A percentile compares a stretch with the other conserved stretches of the same genome.
Evolutionary conservation across 2,113 vertebrate genomes (phyloP).

Genomic region (Hypocryptadius cinnamomeus): DNA sequence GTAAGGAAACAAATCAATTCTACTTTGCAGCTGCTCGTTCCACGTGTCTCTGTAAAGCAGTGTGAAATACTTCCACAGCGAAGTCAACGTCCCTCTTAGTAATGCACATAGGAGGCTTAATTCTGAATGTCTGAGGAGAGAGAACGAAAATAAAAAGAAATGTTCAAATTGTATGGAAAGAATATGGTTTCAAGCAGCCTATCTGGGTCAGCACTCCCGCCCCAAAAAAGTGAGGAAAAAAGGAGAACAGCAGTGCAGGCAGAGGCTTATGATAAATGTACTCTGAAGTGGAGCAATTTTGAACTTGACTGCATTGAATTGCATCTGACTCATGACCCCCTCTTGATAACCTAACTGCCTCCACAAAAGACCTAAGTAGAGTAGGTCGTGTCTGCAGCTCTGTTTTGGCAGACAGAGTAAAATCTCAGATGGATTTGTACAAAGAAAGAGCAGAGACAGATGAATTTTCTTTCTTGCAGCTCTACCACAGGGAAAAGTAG

Average conservation of each 20-base stretch:
- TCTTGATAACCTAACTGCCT: neutral
- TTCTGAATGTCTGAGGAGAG: slow-evolving; percentile 81
- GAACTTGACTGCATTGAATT: neutral
- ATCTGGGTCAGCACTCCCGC: neutral
- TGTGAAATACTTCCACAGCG: slow-evolving; percentile 79
- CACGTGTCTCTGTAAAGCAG: slow-evolving; percentile 72
- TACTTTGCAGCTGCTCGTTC: slow-evolving; percentile 56
- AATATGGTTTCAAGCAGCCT: neutral
- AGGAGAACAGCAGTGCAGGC: neutral
- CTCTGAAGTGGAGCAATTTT: neutral
- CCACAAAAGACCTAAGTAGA: neutral
- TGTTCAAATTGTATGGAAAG: neutral
- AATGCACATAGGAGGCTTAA: slow-evolving; percentile 91
- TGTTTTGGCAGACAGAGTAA: neutral
- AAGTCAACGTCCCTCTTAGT: slow-evolving; percentile 83
- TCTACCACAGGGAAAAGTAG: neutral
- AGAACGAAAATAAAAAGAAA: neutral
- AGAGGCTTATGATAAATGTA: neutral
- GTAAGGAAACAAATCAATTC: neutral
- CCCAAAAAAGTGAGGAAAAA: neutral
- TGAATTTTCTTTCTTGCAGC: neutral
- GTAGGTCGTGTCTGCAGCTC: neutral
- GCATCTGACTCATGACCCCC: neutral
- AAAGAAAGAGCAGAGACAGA: neutral
- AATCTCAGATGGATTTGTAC: neutral